Base-by-base conservation (phyloP, 2,113 vertebrate genomes). In the Cephalopholis sonnerati region DNA sequence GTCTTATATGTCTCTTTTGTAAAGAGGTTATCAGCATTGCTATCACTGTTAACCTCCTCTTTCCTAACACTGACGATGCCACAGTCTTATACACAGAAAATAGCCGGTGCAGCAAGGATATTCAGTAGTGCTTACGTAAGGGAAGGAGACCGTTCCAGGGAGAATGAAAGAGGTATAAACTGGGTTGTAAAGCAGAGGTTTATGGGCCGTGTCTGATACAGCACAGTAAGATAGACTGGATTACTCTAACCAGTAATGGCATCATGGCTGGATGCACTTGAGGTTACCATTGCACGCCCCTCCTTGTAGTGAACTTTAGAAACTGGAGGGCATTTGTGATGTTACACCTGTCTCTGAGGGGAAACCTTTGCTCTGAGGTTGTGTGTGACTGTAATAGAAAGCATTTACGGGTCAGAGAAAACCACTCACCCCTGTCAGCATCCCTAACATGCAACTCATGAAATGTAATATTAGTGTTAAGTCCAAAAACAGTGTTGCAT, bases 151-250 rank as follows among this genome's bases (percentile, higher is more conserved):
- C 16, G 51, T 84, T 80, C 29, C 50, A 71, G 68, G 80, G 25
- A 29, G 65, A 83, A 68, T 41, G 62, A 86, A 81, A 79, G 75
- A 54, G 59, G 75, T 78, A 76, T 90, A 81, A 92, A 92, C 62
- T 66, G 70, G 69, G 90, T 73, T 81, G 83, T 92, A 92, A 93
- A 89, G 77, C 73, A 39, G 66, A 82, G 62, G 11, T 94, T 93
- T 93, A 93, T 93, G 84, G 79, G 51, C 81, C 8, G 77, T 87
- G 87, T 71, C 84, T 84, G 90, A 92, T 90, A 88, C 59, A 79
- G 80, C 53, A 77, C 74, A 67, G 88, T 77, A 75, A 77, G 87
- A 83, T 87, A 72, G 44, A 75, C 72, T 79, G 50, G 71, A 72
- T 55, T 83, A 76, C 22, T 77, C 78, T 54, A 51, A 90, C 67